These are phyloP conservation scores for Heliconius melpomene DNA, from an alignment of 1,140 invertebrate species.

Conservation along the genomic window DNA sequence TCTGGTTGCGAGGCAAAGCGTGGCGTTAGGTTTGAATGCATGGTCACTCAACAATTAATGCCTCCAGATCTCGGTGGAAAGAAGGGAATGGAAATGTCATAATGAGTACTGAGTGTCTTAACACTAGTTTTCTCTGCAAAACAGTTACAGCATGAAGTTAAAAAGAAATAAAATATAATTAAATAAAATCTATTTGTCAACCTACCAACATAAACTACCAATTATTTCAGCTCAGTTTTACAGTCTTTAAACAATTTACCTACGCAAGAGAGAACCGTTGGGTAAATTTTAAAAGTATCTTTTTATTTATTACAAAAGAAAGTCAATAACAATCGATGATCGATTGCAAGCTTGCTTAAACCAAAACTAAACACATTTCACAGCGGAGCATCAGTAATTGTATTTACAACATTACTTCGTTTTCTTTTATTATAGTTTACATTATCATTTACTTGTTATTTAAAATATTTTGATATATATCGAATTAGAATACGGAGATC, in stretches of 20 bases:
- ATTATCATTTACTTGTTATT: not conserved
- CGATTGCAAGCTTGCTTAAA: conserved; percentile 10
- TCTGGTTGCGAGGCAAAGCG: too few species aligned
- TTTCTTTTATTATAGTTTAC: not conserved
- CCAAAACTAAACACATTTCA: conserved; percentile 5
- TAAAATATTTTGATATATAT: too few species aligned
- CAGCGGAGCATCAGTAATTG: conserved; percentile 1
- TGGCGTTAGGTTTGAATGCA: too few species aligned
- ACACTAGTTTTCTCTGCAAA: too few species aligned
- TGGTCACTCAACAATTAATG: too few species aligned
- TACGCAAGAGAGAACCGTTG: not conserved
- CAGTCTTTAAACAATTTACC: not conserved
- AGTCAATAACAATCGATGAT: not conserved
- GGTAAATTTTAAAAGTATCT: not conserved
- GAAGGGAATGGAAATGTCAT: too few species aligned
- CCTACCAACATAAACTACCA: not conserved
- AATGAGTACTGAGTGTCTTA: too few species aligned
- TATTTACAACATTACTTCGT: not conserved
- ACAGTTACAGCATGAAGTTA: too few species aligned
- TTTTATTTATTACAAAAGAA: conserved; percentile 12
- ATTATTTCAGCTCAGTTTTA: not conserved
- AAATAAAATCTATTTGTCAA: not conserved
- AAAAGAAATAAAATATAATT: too few species aligned
- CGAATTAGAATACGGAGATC: too few species aligned
- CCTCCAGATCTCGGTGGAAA: too few species aligned